These are phyloP conservation scores for Nasonovia ribisnigri DNA, from an alignment of 2,888 invertebrate species.

Conservation along the genomic window DNA sequence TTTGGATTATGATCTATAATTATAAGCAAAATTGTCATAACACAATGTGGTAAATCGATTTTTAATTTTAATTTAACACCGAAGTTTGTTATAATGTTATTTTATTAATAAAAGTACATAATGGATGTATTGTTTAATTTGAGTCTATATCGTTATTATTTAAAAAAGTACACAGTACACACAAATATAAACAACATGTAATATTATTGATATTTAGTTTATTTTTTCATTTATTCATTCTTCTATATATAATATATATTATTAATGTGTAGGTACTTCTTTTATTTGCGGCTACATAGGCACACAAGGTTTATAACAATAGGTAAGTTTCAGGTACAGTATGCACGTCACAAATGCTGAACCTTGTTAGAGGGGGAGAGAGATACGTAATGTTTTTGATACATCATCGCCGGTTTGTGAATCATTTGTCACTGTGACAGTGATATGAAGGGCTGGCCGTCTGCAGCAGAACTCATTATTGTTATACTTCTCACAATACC, in stretches of 20 bases:
- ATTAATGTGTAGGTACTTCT: background rate
- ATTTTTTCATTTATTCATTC: no score
- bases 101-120: background rate
- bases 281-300: background rate
- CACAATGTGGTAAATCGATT: no score
- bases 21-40: no score
- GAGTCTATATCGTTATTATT: background rate
- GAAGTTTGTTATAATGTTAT: background rate
- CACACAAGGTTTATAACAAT: background rate
- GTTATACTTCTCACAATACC: background rate
- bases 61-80: no score
- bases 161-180: background rate
- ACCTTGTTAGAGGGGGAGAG: background rate
- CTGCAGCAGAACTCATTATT: background rate
- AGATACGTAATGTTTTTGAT: conserved; percentile 35
- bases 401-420: conserved; percentile 7
- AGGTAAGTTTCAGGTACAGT: background rate
- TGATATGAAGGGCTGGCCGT: background rate
- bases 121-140: background rate
- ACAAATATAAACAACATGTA: background rate
- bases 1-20: background rate
- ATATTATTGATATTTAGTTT: background rate
- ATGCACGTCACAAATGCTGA: background rate
- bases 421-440: conserved; percentile 38
- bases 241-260: background rate